Evolutionary conservation across 2,113 vertebrate species (phyloP), one percentile per base, ranked within the genome.

Genomic region (Muntiacus muntjak): DNA sequence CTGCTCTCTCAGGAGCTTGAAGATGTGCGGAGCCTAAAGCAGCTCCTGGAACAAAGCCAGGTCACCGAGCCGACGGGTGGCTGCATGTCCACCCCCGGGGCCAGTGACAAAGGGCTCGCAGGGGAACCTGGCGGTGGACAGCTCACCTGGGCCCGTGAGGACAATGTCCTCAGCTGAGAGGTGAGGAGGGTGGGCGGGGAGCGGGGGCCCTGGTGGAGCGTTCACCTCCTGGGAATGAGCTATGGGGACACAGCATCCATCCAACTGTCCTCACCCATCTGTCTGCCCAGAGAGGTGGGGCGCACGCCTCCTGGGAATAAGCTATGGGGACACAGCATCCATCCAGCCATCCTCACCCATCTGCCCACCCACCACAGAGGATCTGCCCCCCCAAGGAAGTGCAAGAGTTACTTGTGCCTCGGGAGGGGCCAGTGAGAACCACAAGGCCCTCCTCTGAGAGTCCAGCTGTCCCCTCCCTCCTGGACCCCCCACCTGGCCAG

Each of bases 281-380:
- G 28, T 62, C 28, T 62, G 60, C 60, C 28, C 28, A 58, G 57
- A 58, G 25, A 60, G 25, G 21, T 3, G 19, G 55, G 14, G 15
- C 5, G 26, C 11, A 3, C 28, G 5, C 4, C 19, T 78, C n/a
- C 5, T 3, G 1, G 47, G 45, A 83, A 36, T 17, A 19, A 43
- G 17, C 43, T 28, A 1, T 1, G 13, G 13, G 21, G 3, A n/a
- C 2, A 13, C 67, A 54, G 43, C 12, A 12, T 12, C 23, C 2
- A 47, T 23, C 67, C 28, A 50, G 7, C 14, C 0, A 17, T 26
- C 79, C 79, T 82, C 36, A 3, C 81, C 26, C 5, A n/a, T 50
- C 40, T 50, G 67, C n/a, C 9, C n/a, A 71, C 15, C n/a, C 62
- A 85, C 10, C 15, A 55, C 52, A 45, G 2, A 12, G 74, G 45